A percentile compares a stretch with the other conserved stretches of the same genome.
Conservation (phyloP, 2,113 vertebrate species). For the Festucalex cinctus region DNA sequence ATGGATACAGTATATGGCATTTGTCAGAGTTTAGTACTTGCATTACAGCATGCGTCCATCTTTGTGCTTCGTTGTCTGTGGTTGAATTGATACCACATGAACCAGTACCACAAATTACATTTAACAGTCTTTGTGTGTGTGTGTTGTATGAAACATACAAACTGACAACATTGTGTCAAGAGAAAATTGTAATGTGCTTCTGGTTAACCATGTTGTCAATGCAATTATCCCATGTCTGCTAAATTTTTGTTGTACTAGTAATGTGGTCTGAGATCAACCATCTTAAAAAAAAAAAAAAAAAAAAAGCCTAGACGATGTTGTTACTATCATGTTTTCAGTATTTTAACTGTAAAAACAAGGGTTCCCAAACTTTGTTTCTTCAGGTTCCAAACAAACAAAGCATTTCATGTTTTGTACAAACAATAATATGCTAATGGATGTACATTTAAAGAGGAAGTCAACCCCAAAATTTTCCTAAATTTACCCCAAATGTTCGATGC, state of each 20-base stretch:
- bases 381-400: neutral
- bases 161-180: no score
- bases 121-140: neutral
- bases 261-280: neutral
- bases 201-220: neutral
- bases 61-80: neutral
- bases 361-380: neutral
- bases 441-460: neutral
- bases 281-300: no score
- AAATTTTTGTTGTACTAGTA: neutral
- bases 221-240: neutral
- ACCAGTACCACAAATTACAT: no score
- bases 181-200: no score
- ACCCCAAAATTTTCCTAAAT: no score
- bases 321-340: neutral
- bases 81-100: neutral
- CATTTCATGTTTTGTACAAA: neutral
- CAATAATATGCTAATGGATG: neutral
- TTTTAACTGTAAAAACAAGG: neutral
- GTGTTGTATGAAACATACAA: no score
- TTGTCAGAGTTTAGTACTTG: neutral
- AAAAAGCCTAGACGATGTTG: no score
- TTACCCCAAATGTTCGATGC: no score
- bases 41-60: neutral
- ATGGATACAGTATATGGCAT: neutral